Percentiles rank a stretch among this genome's conserved stretches.
phyloP scores from a whole-genome alignment of 1,140 invertebrate species.

The Anastrepha ludens region DNA sequence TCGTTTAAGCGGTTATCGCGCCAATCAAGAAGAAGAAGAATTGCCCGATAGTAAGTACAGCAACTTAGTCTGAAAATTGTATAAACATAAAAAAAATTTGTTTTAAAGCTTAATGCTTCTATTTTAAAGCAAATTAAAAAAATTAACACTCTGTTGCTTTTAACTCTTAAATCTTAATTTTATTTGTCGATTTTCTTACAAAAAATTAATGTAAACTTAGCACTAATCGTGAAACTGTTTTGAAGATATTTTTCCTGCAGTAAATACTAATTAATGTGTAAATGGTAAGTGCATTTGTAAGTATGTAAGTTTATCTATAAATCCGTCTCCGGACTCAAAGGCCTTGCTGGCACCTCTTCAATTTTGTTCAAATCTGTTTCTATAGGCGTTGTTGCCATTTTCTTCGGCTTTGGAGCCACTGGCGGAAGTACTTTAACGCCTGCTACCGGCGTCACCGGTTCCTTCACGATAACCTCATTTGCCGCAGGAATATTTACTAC shows the following conservation, averaged over 20 bases:
- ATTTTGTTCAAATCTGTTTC: constrained; percentile 58
- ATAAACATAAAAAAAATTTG: too few species aligned
- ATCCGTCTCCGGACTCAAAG: constrained; percentile 72
- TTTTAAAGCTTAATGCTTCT: too few species aligned
- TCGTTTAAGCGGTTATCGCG: too few species aligned
- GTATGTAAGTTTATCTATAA: constrained; percentile 55
- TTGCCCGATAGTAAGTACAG: too few species aligned
- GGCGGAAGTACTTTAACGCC: constrained; percentile 16
- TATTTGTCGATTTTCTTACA: background rate
- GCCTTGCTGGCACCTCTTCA: constrained; percentile 57
- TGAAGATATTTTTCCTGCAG: too few species aligned
- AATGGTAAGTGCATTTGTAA: background rate
- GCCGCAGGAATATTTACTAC: background rate
- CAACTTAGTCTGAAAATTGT: too few species aligned
- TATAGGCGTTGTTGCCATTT: constrained; percentile 38
- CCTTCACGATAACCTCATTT: background rate
- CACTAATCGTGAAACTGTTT: too few species aligned
- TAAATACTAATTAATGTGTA: background rate
- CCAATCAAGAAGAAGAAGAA: too few species aligned
- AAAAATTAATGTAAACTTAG: constrained; percentile 23
- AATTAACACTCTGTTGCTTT: background rate
- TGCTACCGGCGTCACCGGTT: background rate
- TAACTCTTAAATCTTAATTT: background rate
- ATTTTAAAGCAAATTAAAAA: background rate
- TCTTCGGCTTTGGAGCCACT: background rate